Percentiles rank a stretch among this genome's conserved stretches.
Conservation (phyloP, 2,113 vertebrate species). For the Nanorana parkeri region DNA sequence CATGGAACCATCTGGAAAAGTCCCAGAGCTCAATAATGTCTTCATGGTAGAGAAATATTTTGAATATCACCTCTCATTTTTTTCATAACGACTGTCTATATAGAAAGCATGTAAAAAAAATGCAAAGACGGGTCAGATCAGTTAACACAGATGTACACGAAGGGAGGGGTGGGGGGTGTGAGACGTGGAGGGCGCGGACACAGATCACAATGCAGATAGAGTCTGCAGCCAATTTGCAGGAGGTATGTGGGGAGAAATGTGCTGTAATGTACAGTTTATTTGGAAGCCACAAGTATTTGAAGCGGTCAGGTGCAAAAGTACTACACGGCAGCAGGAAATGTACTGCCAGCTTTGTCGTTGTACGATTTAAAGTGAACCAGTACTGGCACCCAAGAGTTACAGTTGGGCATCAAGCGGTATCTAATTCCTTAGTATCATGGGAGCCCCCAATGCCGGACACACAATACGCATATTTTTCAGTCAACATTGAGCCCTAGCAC, state of each 20-base stretch:
- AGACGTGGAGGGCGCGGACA: conserved; percentile 3
- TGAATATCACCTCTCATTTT: no score
- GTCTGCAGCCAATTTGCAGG: not conserved
- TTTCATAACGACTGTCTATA: no score
- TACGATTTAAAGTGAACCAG: no score
- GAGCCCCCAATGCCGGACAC: no score
- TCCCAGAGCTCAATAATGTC: no score
- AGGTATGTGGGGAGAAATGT: conserved; percentile 10
- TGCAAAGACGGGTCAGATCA: conserved; percentile 23
- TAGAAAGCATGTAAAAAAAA: not conserved
- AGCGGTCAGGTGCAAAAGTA: conserved; percentile 33
- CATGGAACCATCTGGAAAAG: no score
- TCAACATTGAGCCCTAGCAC: no score
- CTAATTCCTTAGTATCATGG: no score
- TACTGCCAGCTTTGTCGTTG: not conserved
- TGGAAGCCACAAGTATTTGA: conserved; percentile 34
- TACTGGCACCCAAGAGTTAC: no score
- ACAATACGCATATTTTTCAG: no score
- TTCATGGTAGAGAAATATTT: no score
- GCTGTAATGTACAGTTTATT: not conserved
- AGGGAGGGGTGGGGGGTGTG: not conserved
- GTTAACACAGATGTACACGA: conserved; percentile 14
- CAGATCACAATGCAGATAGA: conserved; percentile 17
- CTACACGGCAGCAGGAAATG: conserved; percentile 4
- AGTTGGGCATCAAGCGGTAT: no score